Evolutionary conservation across 1,140 invertebrate genomes (phyloP).

Genomic region (Drosophila navojoa): DNA sequence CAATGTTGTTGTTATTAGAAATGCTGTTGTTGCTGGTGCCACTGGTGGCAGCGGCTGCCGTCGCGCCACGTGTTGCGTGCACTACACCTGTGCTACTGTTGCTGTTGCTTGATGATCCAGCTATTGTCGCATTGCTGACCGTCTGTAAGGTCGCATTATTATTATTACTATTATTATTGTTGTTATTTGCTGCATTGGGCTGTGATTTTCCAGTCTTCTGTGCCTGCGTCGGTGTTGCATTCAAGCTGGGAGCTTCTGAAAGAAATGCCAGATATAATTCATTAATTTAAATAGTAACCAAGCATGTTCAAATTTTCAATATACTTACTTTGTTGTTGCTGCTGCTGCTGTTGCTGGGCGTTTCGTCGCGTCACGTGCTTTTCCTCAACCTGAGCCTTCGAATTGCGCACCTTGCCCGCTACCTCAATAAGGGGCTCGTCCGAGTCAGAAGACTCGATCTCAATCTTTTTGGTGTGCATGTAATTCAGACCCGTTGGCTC

Average conservation of each 20-base stretch:
- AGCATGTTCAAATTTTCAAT: background rate
- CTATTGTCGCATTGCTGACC: slow-evolving; percentile 27
- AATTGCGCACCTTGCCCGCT: slow-evolving; percentile 87
- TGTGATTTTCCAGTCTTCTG: slow-evolving; percentile 52
- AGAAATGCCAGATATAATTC: background rate
- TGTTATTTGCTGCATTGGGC: slow-evolving; percentile 3
- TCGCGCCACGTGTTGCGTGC: slow-evolving; percentile 72
- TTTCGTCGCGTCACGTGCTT: slow-evolving; percentile 75
- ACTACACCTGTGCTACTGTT: slow-evolving; percentile 40
- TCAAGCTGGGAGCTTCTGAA: slow-evolving; percentile 48
- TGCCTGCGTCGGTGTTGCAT: slow-evolving; percentile 16
- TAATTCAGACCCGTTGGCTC: slow-evolving; percentile 41
- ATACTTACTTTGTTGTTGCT: slow-evolving; percentile 56
- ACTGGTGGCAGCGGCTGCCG: slow-evolving; percentile 58
- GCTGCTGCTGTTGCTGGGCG: slow-evolving; percentile 60
- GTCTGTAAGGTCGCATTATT: background rate
- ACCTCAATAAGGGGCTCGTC: slow-evolving; percentile 91
- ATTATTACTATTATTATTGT: slow-evolving; percentile 17
- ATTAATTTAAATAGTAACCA: slow-evolving; percentile 1
- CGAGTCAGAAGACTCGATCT: slow-evolving; percentile 88
- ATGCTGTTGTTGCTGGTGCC: slow-evolving; percentile 19
- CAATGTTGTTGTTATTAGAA: slow-evolving; percentile 52
- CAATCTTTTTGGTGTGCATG: slow-evolving; percentile 72
- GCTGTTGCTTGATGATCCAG: slow-evolving; percentile 33
- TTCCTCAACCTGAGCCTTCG: slow-evolving; percentile 69